Evolutionary conservation across 2,888 invertebrate species (phyloP), one percentile per base, ranked within the genome.

Genomic region (Pristionchus japonicus): DNA sequence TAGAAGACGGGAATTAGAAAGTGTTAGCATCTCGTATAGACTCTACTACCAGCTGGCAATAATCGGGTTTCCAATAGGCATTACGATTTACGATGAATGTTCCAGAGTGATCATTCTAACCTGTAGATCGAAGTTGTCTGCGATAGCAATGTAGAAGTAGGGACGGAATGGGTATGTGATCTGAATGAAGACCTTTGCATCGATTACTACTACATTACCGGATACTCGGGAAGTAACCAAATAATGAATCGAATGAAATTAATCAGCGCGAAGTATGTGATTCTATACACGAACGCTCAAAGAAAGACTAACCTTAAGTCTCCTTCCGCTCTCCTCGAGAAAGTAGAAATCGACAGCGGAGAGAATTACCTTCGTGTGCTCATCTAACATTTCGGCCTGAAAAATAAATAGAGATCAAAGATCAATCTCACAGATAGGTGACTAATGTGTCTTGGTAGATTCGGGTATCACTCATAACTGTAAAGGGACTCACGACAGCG

Each of bases 261-360:
- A n/a, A n/a, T n/a, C n/a, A n/a, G n/a, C n/a, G n/a, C n/a, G n/a
- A n/a, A n/a, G n/a, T n/a, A n/a, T n/a, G n/a, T n/a, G n/a, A n/a
- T n/a, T n/a, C n/a, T n/a, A n/a, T n/a, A n/a, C n/a, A n/a, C n/a
- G n/a, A n/a, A n/a, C n/a, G n/a, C n/a, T n/a, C n/a, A n/a, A n/a
- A 49, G n/a, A 11, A 20, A 15, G 23, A 34, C 74, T 74, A 40
- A 97, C 96, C 96, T 99, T 98, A 95, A 98, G 99, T 90, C 98
- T 96, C 0, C 96, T 96, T 0, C 98, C 98, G 95, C 98, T 98
- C 96, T 98, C 98, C 95, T 98, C 97, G 92, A 99, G 96, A 94
- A 99, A 99, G 95, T 98, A 99, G 94, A 97, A 97, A 95, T 99
- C 98, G 90, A 99, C 97, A 4, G 98, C 98, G 89, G 98, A 97